Evolutionary conservation across 2,888 invertebrate genomes (phyloP).

Genomic region (Leptopilina myrica): DNA sequence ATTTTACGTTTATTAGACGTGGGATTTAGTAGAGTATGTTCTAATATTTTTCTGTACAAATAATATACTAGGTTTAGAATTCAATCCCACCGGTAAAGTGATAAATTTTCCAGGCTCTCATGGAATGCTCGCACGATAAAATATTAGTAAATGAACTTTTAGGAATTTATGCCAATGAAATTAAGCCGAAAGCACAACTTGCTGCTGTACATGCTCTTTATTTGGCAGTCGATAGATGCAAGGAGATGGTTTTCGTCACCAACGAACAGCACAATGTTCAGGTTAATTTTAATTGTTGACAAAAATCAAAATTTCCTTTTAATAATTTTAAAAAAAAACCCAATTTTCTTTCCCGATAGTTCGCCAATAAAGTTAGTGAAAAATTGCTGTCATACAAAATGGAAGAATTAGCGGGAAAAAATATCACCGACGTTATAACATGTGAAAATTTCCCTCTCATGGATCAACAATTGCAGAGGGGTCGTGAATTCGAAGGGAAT

Average conservation of each 20-base stretch:
- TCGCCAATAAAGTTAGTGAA: conserved; percentile 92
- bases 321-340: background rate
- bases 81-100: too few species aligned
- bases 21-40: conserved; percentile 92
- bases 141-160: conserved; percentile 83
- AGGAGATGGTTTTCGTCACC: conserved; percentile 92
- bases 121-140: conserved; percentile 78
- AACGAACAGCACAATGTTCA: conserved; percentile 90
- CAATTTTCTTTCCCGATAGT: conserved; percentile 78
- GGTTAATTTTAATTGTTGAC: conserved; percentile 76
- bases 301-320: too few species aligned
- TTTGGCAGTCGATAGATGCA: conserved; percentile 90
- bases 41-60: conserved; percentile 2
- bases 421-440: conserved; percentile 79
- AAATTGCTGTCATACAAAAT: conserved; percentile 86
- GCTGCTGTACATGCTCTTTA: conserved; percentile 89
- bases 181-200: conserved; percentile 86
- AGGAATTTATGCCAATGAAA: conserved; percentile 88
- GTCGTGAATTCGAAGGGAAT: conserved; percentile 88
- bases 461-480: conserved; percentile 81
- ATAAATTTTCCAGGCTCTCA: conserved; percentile 74
- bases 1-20: conserved; percentile 87
- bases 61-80: background rate
- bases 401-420: conserved; percentile 81
- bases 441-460: conserved; percentile 79